phyloP scores from a whole-genome alignment of 2,888 invertebrate genomes.

The Heliconius ethilla region DNA sequence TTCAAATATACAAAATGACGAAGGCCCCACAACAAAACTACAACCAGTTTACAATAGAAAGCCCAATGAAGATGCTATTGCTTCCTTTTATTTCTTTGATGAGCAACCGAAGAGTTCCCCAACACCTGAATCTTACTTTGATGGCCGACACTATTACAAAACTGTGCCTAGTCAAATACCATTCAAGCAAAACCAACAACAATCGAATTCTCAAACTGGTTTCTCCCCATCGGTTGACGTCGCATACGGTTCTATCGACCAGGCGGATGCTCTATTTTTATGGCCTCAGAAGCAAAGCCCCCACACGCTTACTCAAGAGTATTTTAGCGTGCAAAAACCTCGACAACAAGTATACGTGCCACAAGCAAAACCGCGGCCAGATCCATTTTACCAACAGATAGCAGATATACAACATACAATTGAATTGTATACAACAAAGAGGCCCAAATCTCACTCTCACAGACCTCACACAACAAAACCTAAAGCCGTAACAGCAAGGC shows the following conservation, averaged over 20 bases:
- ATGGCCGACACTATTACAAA: slow-evolving; percentile 75
- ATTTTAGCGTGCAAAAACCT: slow-evolving; percentile 78
- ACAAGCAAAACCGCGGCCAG: slow-evolving; percentile 71
- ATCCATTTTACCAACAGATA: slow-evolving; percentile 85
- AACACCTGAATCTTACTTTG: slow-evolving; percentile 77
- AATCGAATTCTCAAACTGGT: slow-evolving; percentile 61
- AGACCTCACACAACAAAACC: slow-evolving; percentile 71
- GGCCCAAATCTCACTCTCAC: slow-evolving; percentile 76
- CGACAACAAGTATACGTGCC: slow-evolving; percentile 70
- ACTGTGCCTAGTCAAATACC: slow-evolving; percentile 62
- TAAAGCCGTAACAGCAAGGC: slow-evolving; percentile 80
- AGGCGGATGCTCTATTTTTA: slow-evolving; percentile 72
- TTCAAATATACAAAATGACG: slow-evolving; percentile 79
- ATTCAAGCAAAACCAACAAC: slow-evolving; percentile 56
- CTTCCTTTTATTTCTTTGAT: slow-evolving; percentile 87
- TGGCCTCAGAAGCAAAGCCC: slow-evolving; percentile 80
- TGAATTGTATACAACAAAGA: slow-evolving; percentile 82
- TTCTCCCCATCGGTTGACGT: slow-evolving; percentile 71
- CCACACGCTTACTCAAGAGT: slow-evolving; percentile 77
- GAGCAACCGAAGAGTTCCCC: slow-evolving; percentile 83
- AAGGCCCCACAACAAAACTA: slow-evolving; percentile 79
- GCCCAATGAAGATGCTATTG: slow-evolving; percentile 73
- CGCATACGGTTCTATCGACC: slow-evolving; percentile 73
- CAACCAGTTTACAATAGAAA: slow-evolving; percentile 76
- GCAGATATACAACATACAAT: slow-evolving; percentile 85